Percentiles rank a stretch among this genome's conserved stretches.
These are phyloP conservation scores for Mimachlamys varia DNA, from an alignment of 2,888 invertebrate species.

Conservation along the genomic window DNA sequence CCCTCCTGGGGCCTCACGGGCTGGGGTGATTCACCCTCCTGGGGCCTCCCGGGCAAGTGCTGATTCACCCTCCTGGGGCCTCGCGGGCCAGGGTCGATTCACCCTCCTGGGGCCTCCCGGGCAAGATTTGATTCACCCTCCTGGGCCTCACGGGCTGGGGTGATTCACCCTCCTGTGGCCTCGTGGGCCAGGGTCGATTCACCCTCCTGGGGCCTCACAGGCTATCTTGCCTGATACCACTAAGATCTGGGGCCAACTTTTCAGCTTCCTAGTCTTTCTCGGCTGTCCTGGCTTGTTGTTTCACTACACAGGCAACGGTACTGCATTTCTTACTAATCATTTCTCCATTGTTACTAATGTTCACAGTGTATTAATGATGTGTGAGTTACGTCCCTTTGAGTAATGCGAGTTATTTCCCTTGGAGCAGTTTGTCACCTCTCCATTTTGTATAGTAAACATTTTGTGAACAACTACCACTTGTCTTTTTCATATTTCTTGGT, in stretches of 20 bases:
- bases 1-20: not conserved
- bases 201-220: not conserved
- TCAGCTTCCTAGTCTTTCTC: not conserved
- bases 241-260: not conserved
- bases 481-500: not conserved
- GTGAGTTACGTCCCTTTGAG: not conserved
- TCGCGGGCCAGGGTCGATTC: not conserved
- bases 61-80: not conserved
- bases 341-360: not conserved
- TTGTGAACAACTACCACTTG: not conserved
- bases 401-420: not conserved
- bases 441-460: slow-evolving; percentile 13
- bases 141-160: not conserved
- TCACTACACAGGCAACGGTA: slow-evolving; percentile 15
- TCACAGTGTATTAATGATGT: slow-evolving; percentile 28
- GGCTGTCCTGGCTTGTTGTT: slow-evolving; percentile 31
- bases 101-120: not conserved
- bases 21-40: not conserved
- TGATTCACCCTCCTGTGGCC: not conserved
- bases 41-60: too few species aligned
- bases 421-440: not conserved
- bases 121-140: not conserved
- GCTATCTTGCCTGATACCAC: not conserved
- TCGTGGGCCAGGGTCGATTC: not conserved
- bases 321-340: slow-evolving; percentile 16